These are phyloP conservation scores for Drosophila aldrichi DNA, from an alignment of 2,888 invertebrate genomes.

Conservation along the genomic window DNA sequence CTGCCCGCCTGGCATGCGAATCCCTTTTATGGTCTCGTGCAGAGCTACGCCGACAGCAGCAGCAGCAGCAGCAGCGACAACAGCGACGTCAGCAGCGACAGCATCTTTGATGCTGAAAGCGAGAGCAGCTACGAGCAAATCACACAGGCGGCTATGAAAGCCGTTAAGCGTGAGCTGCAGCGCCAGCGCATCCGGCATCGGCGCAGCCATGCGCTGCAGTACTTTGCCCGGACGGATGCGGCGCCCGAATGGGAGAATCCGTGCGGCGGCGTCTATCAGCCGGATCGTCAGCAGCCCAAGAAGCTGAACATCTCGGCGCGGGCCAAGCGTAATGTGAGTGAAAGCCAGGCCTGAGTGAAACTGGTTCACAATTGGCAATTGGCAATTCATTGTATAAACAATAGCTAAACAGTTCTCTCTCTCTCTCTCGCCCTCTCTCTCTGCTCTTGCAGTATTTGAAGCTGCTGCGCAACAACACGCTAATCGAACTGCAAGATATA, in stretches of 20 bases:
- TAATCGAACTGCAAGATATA: slow-evolving; percentile 41
- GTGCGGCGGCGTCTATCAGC: slow-evolving; percentile 71
- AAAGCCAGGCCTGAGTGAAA: neutral
- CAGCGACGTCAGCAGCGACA: slow-evolving; percentile 15
- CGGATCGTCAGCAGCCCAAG: slow-evolving; percentile 10
- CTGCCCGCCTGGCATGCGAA: slow-evolving; percentile 52
- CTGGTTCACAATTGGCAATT: slow-evolving; percentile 4
- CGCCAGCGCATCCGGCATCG: slow-evolving; percentile 64
- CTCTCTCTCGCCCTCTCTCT: neutral
- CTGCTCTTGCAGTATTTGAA: slow-evolving; percentile 48
- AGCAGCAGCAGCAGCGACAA: slow-evolving; percentile 14
- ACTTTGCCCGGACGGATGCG: slow-evolving; percentile 26
- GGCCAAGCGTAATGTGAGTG: slow-evolving; percentile 25
- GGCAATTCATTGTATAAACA: neutral
- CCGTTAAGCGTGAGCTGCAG: slow-evolving; percentile 46
- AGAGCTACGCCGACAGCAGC: slow-evolving; percentile 47
- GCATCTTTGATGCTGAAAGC: slow-evolving; percentile 27
- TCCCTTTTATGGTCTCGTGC: slow-evolving; percentile 49
- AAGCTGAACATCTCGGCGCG: slow-evolving; percentile 28
- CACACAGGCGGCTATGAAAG: slow-evolving; percentile 51
- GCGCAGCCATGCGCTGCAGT: slow-evolving; percentile 55
- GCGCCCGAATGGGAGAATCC: slow-evolving; percentile 82
- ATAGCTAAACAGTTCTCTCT: neutral
- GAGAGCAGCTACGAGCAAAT: slow-evolving; percentile 61
- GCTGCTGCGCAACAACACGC: slow-evolving; percentile 52